Evolutionary conservation across 2,113 vertebrate genomes (phyloP).

Genomic region (Cathartes aura): DNA sequence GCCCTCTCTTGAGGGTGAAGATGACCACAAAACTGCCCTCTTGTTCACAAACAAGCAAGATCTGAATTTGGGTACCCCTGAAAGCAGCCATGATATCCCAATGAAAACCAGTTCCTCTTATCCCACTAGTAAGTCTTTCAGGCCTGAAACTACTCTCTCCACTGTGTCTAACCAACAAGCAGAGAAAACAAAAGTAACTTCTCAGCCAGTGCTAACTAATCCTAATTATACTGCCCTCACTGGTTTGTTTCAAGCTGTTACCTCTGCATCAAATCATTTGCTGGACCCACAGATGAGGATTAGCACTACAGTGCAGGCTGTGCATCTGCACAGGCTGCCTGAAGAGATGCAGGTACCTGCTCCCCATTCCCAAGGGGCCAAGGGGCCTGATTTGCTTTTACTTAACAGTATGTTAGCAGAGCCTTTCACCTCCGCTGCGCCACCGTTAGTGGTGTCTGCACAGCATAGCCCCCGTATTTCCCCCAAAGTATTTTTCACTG

Average conservation of each 20-base stretch:
- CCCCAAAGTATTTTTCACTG: not conserved
- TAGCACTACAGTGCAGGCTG: not conserved
- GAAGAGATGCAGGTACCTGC: not conserved
- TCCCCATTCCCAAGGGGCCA: not conserved
- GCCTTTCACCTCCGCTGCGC: not conserved
- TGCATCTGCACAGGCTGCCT: not conserved
- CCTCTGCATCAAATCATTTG: rapidly evolving
- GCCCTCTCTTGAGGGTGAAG: not conserved
- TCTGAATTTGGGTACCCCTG: not conserved
- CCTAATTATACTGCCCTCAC: not conserved
- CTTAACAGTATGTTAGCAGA: rapidly evolving
- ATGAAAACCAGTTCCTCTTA: not conserved
- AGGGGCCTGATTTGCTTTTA: not conserved
- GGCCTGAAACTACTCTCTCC: not conserved
- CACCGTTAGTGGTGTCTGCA: not conserved
- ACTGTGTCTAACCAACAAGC: rapidly evolving
- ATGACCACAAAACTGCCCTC: not conserved
- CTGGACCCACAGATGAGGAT: not conserved
- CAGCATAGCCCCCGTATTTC: not conserved
- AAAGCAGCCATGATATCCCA: not conserved
- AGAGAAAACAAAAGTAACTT: not conserved
- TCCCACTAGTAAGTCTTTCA: not conserved
- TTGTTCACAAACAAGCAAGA: not conserved
- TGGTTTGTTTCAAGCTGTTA: not conserved
- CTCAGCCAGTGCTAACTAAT: not conserved